Conservation (phyloP, 2,888 invertebrate species). For the Nyleta sp. region DNA sequence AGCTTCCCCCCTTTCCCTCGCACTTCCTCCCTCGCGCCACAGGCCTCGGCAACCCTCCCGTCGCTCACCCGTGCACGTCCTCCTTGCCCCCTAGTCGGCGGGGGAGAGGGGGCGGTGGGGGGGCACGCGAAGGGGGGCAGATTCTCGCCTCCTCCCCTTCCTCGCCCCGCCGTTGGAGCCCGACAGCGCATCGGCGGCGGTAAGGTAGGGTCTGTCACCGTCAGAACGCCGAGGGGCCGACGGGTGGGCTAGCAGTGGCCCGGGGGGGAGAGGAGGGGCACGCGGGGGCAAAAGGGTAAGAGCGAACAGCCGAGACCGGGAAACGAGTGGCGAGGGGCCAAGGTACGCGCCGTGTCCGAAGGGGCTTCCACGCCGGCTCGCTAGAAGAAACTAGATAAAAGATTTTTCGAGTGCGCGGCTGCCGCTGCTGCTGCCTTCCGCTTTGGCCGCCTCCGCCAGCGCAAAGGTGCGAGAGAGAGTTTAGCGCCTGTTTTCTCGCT, state of each 20-base stretch:
- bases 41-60: constrained; percentile 72
- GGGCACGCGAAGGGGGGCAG: constrained; percentile 58
- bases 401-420: constrained; percentile 27
- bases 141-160: constrained; percentile 55
- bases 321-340: constrained; percentile 69
- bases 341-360: constrained; percentile 77
- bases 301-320: constrained; percentile 71
- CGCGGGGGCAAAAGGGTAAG: constrained; percentile 74
- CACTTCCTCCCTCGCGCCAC: constrained; percentile 44
- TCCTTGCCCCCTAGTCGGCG: constrained; percentile 60
- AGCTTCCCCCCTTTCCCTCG: constrained; percentile 35
- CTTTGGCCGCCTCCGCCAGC: too few relatives aligned
- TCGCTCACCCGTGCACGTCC: constrained; percentile 66
- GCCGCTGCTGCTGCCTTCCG: too few relatives aligned
- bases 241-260: constrained; percentile 83
- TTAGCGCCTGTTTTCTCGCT: too few relatives aligned
- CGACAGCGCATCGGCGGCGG: constrained; percentile 62
- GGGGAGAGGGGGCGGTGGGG: constrained; percentile 54
- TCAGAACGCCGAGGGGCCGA: constrained; percentile 82
- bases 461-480: too few relatives aligned
- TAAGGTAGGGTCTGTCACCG: constrained; percentile 81
- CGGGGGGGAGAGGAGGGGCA: constrained; percentile 82
- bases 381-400: constrained; percentile 56
- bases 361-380: constrained; percentile 62
- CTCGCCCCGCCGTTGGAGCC: constrained; percentile 66